These are phyloP conservation scores for Rhea pennata DNA, from an alignment of 2,113 vertebrate species.

Conservation along the genomic window DNA sequence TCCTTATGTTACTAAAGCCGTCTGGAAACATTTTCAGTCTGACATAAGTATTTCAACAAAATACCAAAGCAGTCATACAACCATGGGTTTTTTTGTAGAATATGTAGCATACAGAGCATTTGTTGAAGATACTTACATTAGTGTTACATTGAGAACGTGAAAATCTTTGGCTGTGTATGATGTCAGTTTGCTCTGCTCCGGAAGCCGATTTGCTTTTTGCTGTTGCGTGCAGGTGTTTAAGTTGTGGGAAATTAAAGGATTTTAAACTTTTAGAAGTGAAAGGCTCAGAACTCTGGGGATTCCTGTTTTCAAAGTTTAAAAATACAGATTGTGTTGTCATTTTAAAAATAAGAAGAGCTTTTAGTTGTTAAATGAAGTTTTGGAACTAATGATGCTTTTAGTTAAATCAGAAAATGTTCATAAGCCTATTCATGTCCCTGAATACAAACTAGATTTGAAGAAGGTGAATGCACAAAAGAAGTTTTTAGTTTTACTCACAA, in stretches of 20 bases:
- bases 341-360: neutral
- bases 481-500: too few species aligned
- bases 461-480: neutral
- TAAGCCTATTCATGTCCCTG: neutral
- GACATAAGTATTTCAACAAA: neutral
- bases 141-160: neutral
- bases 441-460: neutral
- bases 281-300: neutral
- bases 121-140: neutral
- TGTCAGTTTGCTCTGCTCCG: neutral
- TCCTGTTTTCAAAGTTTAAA: neutral
- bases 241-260: neutral
- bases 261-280: neutral
- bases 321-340: neutral
- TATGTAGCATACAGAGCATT: neutral
- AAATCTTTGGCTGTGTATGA: neutral
- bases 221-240: neutral
- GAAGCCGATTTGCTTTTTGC: neutral
- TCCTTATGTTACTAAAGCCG: neutral
- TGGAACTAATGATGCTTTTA: neutral
- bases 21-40: neutral
- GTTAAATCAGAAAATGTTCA: neutral
- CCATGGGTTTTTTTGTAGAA: neutral
- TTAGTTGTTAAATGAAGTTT: neutral
- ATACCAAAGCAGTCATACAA: neutral